These are phyloP conservation scores for Muntiacus reevesi DNA, from an alignment of 2,113 vertebrate genomes.

Conservation along the genomic window DNA sequence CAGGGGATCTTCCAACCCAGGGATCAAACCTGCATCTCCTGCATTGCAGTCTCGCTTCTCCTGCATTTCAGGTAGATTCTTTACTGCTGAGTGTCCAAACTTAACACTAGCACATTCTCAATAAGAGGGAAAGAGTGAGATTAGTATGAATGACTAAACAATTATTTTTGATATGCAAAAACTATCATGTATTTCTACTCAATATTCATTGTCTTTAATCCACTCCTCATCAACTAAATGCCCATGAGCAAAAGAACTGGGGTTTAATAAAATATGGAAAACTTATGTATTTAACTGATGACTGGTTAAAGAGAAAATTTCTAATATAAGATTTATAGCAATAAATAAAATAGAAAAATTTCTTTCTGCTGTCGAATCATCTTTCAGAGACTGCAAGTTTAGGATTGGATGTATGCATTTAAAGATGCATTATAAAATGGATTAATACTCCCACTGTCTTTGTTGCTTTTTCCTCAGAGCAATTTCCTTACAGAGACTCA, in stretches of 20 bases:
- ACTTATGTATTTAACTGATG: background rate
- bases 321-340: constrained; percentile 51
- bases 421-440: constrained; percentile 51
- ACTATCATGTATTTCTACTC: background rate
- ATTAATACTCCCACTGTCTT: constrained; percentile 52
- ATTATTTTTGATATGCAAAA: constrained; percentile 1
- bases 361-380: constrained; percentile 17
- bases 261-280: constrained; percentile 36
- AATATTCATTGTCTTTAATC: background rate
- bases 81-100: background rate
- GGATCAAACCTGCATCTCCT: background rate
- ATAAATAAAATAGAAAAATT: constrained; percentile 49
- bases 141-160: background rate
- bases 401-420: constrained; percentile 49
- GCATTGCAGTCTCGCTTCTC: background rate
- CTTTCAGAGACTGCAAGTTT: constrained; percentile 33
- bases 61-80: background rate
- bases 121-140: background rate
- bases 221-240: background rate
- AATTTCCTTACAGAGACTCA: background rate
- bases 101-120: background rate
- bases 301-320: constrained; percentile 20
- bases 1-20: background rate
- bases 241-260: background rate
- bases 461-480: background rate